These are phyloP conservation scores for Microplitis manilae DNA, from an alignment of 2,888 invertebrate species.

Conservation along the genomic window DNA sequence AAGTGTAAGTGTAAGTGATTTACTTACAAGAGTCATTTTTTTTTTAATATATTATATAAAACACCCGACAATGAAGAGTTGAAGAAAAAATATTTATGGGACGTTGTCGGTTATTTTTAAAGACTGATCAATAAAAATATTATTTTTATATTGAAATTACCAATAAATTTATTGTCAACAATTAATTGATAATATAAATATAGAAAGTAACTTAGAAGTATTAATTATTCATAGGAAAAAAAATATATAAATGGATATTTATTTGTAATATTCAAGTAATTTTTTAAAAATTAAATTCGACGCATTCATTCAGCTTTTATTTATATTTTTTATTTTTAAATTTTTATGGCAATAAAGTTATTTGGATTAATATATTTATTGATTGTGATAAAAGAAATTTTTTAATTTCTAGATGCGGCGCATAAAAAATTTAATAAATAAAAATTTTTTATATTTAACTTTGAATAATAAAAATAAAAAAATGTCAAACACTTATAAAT, in stretches of 20 bases:
- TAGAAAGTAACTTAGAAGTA: neutral
- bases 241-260: neutral
- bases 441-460: too few species aligned
- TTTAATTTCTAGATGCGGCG: too few species aligned
- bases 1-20: neutral
- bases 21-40: neutral
- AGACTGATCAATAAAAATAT: neutral
- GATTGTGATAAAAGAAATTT: too few species aligned
- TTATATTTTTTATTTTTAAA: too few species aligned
- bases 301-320: too few species aligned
- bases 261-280: neutral
- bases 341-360: too few species aligned
- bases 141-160: neutral
- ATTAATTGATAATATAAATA: neutral
- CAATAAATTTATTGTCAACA: neutral
- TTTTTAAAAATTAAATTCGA: too few species aligned
- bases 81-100: neutral
- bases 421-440: too few species aligned
- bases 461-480: neutral
- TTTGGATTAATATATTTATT: too few species aligned
- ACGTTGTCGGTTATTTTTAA: neutral
- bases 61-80: neutral
- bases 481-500: neutral
- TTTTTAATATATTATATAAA: neutral
- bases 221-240: neutral